These are phyloP conservation scores for Nezara viridula DNA, from an alignment of 2,888 invertebrate genomes.

Conservation along the genomic window DNA sequence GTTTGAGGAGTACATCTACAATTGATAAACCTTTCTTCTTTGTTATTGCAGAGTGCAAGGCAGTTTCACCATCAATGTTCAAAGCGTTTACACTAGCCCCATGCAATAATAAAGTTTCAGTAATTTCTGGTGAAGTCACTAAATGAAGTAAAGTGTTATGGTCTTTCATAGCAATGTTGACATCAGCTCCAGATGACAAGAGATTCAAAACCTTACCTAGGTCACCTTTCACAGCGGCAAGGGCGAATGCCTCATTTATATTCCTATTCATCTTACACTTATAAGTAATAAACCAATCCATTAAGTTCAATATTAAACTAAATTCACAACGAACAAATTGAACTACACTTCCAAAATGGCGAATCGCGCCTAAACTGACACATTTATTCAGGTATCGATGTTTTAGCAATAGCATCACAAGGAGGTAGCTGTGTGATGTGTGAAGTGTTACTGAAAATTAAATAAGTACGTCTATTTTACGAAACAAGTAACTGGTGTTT, in stretches of 20 bases:
- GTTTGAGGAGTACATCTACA: conserved; percentile 2
- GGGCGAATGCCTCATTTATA: background rate
- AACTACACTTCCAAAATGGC: background rate
- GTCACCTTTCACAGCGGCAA: background rate
- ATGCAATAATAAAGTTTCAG: background rate
- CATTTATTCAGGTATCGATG: too few relatives aligned
- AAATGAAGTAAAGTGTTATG: background rate
- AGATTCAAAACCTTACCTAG: background rate
- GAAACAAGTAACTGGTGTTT: too few relatives aligned
- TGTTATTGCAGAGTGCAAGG: background rate
- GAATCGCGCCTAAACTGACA: background rate
- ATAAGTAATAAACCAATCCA: background rate
- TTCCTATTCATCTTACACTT: background rate
- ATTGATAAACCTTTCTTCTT: background rate
- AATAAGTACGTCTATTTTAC: too few relatives aligned
- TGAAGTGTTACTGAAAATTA: too few relatives aligned
- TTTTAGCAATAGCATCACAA: too few relatives aligned
- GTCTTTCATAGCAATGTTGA: background rate
- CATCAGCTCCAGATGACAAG: background rate
- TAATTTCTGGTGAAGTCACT: background rate
- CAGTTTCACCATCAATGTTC: background rate
- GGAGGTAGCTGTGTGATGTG: too few relatives aligned
- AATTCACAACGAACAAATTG: background rate
- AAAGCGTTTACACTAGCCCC: background rate
- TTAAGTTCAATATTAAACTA: background rate